phyloP scores from a whole-genome alignment of 2,888 invertebrate species.

The Formica aserva region DNA sequence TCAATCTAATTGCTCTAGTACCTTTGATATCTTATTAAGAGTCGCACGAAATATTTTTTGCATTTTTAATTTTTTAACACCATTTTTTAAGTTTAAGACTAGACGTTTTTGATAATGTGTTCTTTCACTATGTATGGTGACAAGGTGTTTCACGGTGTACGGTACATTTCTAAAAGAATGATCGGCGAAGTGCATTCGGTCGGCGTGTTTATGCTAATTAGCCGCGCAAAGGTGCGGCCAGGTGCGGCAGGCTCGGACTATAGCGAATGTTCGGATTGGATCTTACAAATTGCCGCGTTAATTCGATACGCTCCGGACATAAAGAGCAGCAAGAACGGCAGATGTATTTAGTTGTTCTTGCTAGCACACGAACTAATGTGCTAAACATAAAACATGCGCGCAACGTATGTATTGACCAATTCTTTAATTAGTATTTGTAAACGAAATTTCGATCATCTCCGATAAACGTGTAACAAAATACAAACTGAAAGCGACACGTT shows the following conservation, averaged over 20 bases:
- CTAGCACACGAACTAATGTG: conserved; percentile 23
- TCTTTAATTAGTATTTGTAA: conserved; percentile 60
- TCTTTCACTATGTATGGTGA: conserved; percentile 2
- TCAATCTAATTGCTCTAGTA: background rate
- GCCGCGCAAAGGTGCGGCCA: conserved; percentile 64
- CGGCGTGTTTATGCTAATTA: conserved; percentile 77
- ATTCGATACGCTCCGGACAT: conserved; percentile 75
- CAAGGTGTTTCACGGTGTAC: conserved; percentile 36
- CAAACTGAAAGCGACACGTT: conserved; percentile 8
- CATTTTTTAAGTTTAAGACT: background rate
- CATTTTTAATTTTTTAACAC: conserved; percentile 7
- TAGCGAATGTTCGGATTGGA: conserved; percentile 66
- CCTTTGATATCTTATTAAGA: background rate
- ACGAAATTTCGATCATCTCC: conserved; percentile 10
- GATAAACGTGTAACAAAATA: conserved; percentile 33
- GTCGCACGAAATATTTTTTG: background rate
- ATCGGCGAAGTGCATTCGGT: conserved; percentile 54
- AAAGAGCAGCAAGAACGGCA: conserved; percentile 54
- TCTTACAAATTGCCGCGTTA: conserved; percentile 77
- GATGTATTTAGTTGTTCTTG: conserved; percentile 64
- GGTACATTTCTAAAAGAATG: conserved; percentile 51
- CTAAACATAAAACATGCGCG: conserved; percentile 19
- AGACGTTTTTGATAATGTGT: conserved; percentile 7
- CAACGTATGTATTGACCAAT: conserved; percentile 52
- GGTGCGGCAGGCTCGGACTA: conserved; percentile 67